Percentiles rank a stretch among this genome's conserved stretches.
These are phyloP conservation scores for Margaritifera margaritifera DNA, from an alignment of 2,888 invertebrate species.

Conservation along the genomic window DNA sequence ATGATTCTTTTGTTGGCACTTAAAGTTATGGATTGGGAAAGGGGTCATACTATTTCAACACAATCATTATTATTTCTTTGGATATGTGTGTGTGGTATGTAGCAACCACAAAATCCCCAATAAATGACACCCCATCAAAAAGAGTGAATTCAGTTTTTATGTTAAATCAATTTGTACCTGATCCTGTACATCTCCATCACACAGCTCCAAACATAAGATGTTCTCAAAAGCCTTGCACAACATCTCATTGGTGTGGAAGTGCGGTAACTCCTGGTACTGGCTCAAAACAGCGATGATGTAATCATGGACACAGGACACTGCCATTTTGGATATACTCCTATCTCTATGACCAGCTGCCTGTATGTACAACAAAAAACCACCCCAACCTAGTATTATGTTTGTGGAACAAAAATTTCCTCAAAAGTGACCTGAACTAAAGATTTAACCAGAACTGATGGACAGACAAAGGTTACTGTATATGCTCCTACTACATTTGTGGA, in stretches of 20 bases:
- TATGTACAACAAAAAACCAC: slow-evolving; percentile 31
- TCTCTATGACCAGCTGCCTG: slow-evolving; percentile 94
- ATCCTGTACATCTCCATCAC: slow-evolving; percentile 92
- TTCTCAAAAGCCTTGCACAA: slow-evolving; percentile 96
- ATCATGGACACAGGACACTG: slow-evolving; percentile 91
- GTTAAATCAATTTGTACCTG: slow-evolving; percentile 74
- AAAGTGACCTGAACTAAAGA: too few species aligned
- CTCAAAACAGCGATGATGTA: slow-evolving; percentile 89
- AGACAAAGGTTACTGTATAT: too few species aligned
- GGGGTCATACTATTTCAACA: too few species aligned
- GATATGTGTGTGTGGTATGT: too few species aligned
- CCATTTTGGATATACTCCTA: slow-evolving; percentile 89
- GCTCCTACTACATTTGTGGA: too few species aligned
- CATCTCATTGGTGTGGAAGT: slow-evolving; percentile 97
- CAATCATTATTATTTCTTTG: too few species aligned
- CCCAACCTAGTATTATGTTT: neutral
- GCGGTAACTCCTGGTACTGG: slow-evolving; percentile 89
- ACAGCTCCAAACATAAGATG: slow-evolving; percentile 91
- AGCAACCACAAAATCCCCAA: too few species aligned
- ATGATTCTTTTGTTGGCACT: too few species aligned
- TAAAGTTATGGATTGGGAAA: too few species aligned
- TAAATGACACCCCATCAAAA: too few species aligned
- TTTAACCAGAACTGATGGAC: too few species aligned
- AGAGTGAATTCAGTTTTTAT: too few species aligned
- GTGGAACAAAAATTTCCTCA: neutral